Conservation (phyloP, 2,888 invertebrate species). For the Iselma pallidipennis region DNA sequence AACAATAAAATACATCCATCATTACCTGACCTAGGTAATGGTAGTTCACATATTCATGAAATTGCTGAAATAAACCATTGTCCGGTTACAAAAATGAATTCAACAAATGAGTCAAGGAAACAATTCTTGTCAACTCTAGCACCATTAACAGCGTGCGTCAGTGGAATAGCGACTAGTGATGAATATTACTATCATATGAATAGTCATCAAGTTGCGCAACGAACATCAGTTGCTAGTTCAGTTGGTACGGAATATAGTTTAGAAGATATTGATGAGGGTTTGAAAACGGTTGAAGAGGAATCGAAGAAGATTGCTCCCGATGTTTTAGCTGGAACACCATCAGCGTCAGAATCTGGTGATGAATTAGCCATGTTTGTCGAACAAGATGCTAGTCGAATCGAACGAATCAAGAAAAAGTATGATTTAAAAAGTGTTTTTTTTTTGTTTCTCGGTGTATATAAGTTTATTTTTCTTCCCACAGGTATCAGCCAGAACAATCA, state of each 20-base stretch:
- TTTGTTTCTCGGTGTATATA: neutral
- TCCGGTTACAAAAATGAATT: conserved; percentile 54
- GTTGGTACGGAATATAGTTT: conserved; percentile 71
- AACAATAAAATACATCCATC: conserved; percentile 33
- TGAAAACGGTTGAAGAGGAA: conserved; percentile 58
- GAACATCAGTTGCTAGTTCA: conserved; percentile 65
- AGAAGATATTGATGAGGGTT: conserved; percentile 65
- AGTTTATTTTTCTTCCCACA: conserved; percentile 52
- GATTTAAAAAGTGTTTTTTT: conserved; percentile 19
- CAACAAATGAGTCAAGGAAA: conserved; percentile 66
- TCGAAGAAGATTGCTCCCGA: conserved; percentile 71
- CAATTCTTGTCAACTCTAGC: conserved; percentile 81
- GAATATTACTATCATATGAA: conserved; percentile 64
- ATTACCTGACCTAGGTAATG: conserved; percentile 61
- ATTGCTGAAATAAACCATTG: conserved; percentile 45
- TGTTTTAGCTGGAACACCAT: conserved; percentile 76
- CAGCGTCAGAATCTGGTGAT: conserved; percentile 62
- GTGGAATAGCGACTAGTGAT: conserved; percentile 59
- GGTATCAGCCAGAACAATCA: conserved; percentile 61
- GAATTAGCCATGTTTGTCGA: conserved; percentile 84
- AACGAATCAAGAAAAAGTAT: conserved; percentile 75
- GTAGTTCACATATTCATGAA: conserved; percentile 51
- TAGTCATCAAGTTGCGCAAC: conserved; percentile 59
- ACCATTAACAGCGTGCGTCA: conserved; percentile 76
- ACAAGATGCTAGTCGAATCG: conserved; percentile 81